Conservation (phyloP, 2,797 vertebrate genomes). For the Oreochromis mossambicus region DNA sequence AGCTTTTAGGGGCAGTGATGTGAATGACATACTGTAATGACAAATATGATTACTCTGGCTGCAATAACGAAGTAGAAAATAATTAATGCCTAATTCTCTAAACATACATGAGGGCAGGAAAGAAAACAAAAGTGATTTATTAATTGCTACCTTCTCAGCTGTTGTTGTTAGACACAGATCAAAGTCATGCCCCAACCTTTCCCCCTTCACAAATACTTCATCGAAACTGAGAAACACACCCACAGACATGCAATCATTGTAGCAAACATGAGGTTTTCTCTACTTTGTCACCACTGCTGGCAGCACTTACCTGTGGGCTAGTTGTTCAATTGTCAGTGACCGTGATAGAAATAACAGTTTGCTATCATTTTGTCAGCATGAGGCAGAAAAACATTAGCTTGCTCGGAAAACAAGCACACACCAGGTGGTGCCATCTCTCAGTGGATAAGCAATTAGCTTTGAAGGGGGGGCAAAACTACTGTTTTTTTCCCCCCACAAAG, state of each 20-base stretch:
- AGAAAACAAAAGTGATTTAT: not conserved
- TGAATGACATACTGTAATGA: fast-evolving
- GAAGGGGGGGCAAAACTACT: constrained; percentile 25
- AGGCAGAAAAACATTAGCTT: constrained; percentile 51
- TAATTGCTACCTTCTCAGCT: not conserved
- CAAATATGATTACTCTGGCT: not conserved
- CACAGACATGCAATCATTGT: not conserved
- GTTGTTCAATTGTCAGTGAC: constrained; percentile 49
- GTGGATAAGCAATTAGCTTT: constrained; percentile 58
- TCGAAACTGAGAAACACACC: not conserved
- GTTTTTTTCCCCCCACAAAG: constrained; percentile 17
- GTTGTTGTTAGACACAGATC: not conserved
- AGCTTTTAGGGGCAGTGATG: not conserved
- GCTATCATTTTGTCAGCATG: constrained; percentile 59
- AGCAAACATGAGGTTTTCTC: constrained; percentile 60
- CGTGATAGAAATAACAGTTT: constrained; percentile 61
- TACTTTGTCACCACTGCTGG: constrained; percentile 28
- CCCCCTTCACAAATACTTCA: not conserved
- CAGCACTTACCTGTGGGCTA: constrained; percentile 64
- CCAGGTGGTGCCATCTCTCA: constrained; percentile 50
- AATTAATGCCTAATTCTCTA: not conserved
- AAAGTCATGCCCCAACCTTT: not conserved
- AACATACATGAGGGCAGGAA: not conserved
- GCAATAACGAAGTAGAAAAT: not conserved
- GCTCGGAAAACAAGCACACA: constrained; percentile 40